Conservation (phyloP, 2,888 invertebrate genomes). For the Nycteola revayana region DNA sequence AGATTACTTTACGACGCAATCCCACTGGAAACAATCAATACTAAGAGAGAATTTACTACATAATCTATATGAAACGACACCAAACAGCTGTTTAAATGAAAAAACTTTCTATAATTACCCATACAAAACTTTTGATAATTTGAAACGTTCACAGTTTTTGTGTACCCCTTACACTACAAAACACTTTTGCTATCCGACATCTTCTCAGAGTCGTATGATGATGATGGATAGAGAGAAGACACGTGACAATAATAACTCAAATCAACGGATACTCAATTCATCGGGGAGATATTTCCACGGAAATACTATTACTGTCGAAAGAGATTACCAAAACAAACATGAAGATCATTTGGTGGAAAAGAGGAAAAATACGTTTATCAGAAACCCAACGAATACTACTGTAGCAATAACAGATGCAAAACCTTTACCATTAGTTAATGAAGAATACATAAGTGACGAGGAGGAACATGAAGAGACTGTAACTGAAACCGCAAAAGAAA, state of each 20-base stretch:
- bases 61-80: constrained; percentile 30
- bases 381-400: not conserved
- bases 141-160: not conserved
- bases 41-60: constrained; percentile 37
- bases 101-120: not conserved
- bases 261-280: constrained; percentile 11
- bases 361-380: not conserved
- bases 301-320: constrained; percentile 27
- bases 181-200: constrained; percentile 44
- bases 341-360: not conserved
- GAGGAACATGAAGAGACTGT: not conserved
- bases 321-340: constrained; percentile 5
- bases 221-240: constrained; percentile 36
- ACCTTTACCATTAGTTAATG: constrained; percentile 12
- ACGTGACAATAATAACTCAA: constrained; percentile 11
- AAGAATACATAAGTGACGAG: constrained; percentile 7
- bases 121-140: not conserved
- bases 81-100: not conserved
- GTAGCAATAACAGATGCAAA: not conserved
- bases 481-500: constrained; percentile 18
- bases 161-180: constrained; percentile 22
- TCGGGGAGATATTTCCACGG: constrained; percentile 17
- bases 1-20: constrained; percentile 34
- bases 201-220: constrained; percentile 42
- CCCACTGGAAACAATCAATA: constrained; percentile 28